A percentile compares a stretch with the other conserved stretches of the same genome.
phyloP scores from a whole-genome alignment of 2,888 invertebrate genomes.

The Isoperla grammatica region DNA sequence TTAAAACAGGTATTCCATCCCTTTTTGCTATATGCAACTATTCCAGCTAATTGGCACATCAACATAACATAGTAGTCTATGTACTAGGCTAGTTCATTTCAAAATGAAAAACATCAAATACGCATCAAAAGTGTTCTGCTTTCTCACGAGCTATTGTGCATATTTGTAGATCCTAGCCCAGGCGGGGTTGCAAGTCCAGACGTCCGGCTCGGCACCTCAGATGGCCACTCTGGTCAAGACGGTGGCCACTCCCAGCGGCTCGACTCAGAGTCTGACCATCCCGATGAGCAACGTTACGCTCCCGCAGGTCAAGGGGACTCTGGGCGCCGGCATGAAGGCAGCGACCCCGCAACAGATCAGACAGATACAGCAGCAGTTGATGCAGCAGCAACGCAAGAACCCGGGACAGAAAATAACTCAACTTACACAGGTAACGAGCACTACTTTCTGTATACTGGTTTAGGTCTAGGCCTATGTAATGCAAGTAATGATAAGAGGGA shows the following conservation, averaged over 20 bases:
- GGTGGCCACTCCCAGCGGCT: constrained; percentile 42
- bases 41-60: too few species aligned
- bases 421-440: constrained; percentile 48
- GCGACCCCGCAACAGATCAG: constrained; percentile 60
- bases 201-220: constrained; percentile 47
- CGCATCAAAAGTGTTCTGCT: too few species aligned
- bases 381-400: constrained; percentile 49
- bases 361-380: constrained; percentile 48
- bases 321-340: constrained; percentile 39
- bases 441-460: too few species aligned
- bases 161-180: constrained; percentile 52
- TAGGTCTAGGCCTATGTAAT: too few species aligned
- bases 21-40: too few species aligned
- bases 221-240: constrained; percentile 62
- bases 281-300: constrained; percentile 45
- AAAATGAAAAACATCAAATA: too few species aligned
- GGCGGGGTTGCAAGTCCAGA: constrained; percentile 49
- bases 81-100: too few species aligned
- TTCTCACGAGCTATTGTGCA: too few species aligned
- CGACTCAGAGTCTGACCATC: constrained; percentile 46
- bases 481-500: too few species aligned
- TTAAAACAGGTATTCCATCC: too few species aligned
- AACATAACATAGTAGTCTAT: too few species aligned
- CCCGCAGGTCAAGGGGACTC: constrained; percentile 40
- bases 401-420: constrained; percentile 58